Evolutionary conservation across 2,888 invertebrate species (phyloP).

Genomic region (Psococerastis gibbosa): DNA sequence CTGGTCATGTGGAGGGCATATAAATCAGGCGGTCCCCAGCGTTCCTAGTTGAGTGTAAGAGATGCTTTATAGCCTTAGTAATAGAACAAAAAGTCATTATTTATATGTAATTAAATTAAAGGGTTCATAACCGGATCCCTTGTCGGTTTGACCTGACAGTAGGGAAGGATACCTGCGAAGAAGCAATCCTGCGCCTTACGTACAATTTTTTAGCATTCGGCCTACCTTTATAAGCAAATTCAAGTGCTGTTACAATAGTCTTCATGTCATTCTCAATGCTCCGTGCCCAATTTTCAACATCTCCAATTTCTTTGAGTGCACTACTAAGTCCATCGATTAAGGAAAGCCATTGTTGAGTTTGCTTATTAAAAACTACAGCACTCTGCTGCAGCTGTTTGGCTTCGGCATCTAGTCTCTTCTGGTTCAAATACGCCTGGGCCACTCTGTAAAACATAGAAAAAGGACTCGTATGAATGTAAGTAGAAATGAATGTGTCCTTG

Average conservation of each 20-base stretch:
- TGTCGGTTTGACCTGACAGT: too few relatives aligned
- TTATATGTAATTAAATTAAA: not conserved
- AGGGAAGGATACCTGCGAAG: too few relatives aligned
- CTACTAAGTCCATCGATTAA: slow-evolving; percentile 75
- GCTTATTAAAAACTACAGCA: slow-evolving; percentile 86
- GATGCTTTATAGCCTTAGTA: too few relatives aligned
- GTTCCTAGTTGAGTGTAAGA: too few relatives aligned
- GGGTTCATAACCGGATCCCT: not conserved
- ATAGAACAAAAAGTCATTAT: too few relatives aligned
- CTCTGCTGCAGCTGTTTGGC: slow-evolving; percentile 89
- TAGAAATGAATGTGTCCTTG: not conserved
- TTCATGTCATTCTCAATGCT: slow-evolving; percentile 94
- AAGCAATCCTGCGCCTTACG: too few relatives aligned
- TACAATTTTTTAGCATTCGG: too few relatives aligned
- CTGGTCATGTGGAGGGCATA: not conserved
- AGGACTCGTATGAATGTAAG: not conserved
- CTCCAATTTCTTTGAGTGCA: slow-evolving; percentile 87
- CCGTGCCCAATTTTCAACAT: slow-evolving; percentile 96
- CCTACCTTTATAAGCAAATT: slow-evolving; percentile 69
- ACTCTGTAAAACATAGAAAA: slow-evolving; percentile 55
- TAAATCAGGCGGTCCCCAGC: too few relatives aligned
- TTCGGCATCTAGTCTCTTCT: slow-evolving; percentile 92
- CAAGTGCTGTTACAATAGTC: slow-evolving; percentile 76
- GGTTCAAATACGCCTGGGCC: slow-evolving; percentile 95
- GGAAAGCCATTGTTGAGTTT: slow-evolving; percentile 92